Conservation (phyloP, 2,888 invertebrate species). For the Cremastinae sp. region DNA sequence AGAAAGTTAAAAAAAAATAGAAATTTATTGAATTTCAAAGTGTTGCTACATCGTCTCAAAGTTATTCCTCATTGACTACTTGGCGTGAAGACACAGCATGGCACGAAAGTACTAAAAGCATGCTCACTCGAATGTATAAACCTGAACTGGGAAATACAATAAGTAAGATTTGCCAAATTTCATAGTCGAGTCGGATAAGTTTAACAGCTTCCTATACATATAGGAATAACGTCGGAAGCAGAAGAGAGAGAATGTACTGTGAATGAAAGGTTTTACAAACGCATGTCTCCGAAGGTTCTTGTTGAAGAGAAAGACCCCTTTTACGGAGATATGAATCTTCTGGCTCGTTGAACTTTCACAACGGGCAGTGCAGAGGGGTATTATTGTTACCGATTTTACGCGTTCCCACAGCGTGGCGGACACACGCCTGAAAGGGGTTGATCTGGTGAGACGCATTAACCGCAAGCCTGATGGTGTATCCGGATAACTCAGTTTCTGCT, state of each 20-base stretch:
- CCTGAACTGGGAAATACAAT: too few relatives aligned
- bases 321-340: constrained; percentile 76
- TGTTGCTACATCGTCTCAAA: too few relatives aligned
- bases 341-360: constrained; percentile 76
- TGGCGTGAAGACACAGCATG: too few relatives aligned
- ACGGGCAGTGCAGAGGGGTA: constrained; percentile 63
- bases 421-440: constrained; percentile 70
- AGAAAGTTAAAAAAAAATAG: too few relatives aligned
- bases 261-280: constrained; percentile 23
- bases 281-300: constrained; percentile 42
- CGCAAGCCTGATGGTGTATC: constrained; percentile 58
- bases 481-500: constrained; percentile 15
- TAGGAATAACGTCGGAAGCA: constrained; percentile 14
- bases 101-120: too few relatives aligned
- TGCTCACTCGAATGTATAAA: too few relatives aligned
- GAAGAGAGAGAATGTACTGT: constrained; percentile 8
- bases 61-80: too few relatives aligned
- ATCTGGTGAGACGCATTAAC: constrained; percentile 67
- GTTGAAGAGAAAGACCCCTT: constrained; percentile 71
- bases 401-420: constrained; percentile 63
- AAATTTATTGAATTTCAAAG: too few relatives aligned
- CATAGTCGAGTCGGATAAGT: too few relatives aligned
- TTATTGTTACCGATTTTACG: constrained; percentile 44
- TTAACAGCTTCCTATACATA: too few relatives aligned
- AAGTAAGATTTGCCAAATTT: too few relatives aligned